Evolutionary conservation across 1,140 invertebrate genomes (phyloP).

Genomic region (Trichonephila clavata): DNA sequence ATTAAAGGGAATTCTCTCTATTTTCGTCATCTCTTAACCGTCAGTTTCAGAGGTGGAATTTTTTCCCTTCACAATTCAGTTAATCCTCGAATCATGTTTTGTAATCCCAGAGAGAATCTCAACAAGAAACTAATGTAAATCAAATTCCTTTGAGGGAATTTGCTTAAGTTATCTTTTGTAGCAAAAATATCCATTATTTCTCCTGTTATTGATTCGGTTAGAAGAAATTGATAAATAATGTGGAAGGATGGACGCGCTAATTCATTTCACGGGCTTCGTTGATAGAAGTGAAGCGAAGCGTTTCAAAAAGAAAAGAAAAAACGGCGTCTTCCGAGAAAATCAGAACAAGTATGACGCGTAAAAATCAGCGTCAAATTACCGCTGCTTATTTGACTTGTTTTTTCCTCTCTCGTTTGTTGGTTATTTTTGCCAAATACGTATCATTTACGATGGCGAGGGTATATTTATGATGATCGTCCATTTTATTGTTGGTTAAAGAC

Average conservation of each 20-base stretch:
- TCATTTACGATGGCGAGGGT: conserved; percentile 20
- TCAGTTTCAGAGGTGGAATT: no score
- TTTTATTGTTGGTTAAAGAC: conserved; percentile 50
- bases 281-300: conserved; percentile 14
- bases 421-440: conserved; percentile 22
- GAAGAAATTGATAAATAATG: conserved; percentile 6
- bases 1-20: no score
- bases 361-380: conserved; percentile 20
- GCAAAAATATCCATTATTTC: no score
- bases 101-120: no score
- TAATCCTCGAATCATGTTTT: no score
- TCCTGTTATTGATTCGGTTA: no score
- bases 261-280: not conserved
- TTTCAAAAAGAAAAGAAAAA: not conserved
- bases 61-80: no score
- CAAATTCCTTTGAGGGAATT: no score
- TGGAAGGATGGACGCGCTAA: not conserved
- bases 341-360: conserved; percentile 29
- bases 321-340: not conserved
- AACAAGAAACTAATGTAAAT: no score
- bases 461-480: conserved; percentile 47
- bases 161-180: no score
- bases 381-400: conserved; percentile 26
- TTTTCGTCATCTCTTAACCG: no score
- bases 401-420: not conserved